Evolutionary conservation across 2,797 vertebrate genomes (phyloP).

Genomic region (Distichodus sexfasciatus): DNA sequence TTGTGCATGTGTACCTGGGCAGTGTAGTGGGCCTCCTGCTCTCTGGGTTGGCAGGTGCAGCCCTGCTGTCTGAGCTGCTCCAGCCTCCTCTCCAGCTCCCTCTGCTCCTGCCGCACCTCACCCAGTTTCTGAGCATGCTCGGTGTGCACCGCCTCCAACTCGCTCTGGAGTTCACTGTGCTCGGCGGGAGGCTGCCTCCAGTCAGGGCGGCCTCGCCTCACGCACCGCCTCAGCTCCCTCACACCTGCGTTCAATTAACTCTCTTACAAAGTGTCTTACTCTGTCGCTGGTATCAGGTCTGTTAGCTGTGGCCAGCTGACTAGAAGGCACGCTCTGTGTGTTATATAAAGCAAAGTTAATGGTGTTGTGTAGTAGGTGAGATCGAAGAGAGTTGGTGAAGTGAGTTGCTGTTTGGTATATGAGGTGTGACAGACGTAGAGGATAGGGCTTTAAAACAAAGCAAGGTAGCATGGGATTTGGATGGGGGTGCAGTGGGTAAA

Average conservation of each 20-base stretch:
- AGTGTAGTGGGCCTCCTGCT: conserved; percentile 92
- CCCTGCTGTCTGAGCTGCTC: conserved; percentile 93
- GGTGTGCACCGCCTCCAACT: conserved; percentile 90
- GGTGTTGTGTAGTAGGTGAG: background rate
- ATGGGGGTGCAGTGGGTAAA: too few relatives aligned
- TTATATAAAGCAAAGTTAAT: background rate
- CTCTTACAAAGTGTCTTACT: conserved; percentile 14
- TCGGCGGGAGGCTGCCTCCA: conserved; percentile 90
- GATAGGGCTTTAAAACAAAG: too few relatives aligned
- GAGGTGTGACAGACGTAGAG: background rate
- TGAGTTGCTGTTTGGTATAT: too few relatives aligned
- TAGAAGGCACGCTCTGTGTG: background rate
- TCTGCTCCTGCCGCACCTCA: conserved; percentile 90
- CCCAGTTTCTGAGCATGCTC: conserved; percentile 92
- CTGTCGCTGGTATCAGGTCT: background rate
- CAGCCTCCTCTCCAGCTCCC: conserved; percentile 90
- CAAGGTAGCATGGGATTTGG: too few relatives aligned
- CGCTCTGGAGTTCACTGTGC: conserved; percentile 88
- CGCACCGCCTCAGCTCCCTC: conserved; percentile 91
- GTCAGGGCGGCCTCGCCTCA: conserved; percentile 82
- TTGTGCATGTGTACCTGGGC: conserved; percentile 79
- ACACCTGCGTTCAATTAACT: conserved; percentile 28
- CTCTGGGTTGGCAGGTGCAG: conserved; percentile 87
- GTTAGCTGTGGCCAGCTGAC: background rate
- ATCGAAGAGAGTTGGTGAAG: too few relatives aligned